Evolutionary conservation across 2,888 invertebrate species (phyloP).

Genomic region (Yponomeuta evonymella): DNA sequence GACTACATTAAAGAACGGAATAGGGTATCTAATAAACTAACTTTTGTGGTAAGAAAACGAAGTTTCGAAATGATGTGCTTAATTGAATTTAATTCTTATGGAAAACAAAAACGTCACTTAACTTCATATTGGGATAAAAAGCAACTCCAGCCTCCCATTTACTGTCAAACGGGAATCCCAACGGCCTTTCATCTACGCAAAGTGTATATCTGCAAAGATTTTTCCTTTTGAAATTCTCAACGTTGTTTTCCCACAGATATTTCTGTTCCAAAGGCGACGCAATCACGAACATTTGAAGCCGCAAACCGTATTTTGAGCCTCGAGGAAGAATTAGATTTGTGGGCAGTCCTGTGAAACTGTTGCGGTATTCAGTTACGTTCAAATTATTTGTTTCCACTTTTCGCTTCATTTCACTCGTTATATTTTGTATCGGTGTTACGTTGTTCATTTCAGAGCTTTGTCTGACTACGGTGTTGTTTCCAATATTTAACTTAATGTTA

Average conservation of each 20-base stretch:
- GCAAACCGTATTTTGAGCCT: constrained; percentile 63
- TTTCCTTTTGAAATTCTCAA: constrained; percentile 28
- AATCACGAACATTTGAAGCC: constrained; percentile 51
- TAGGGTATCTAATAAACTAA: not conserved
- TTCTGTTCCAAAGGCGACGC: constrained; percentile 32
- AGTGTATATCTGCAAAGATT: constrained; percentile 34
- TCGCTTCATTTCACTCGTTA: not conserved
- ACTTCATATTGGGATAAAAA: constrained; percentile 72
- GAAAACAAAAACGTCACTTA: constrained; percentile 71
- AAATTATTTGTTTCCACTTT: not conserved
- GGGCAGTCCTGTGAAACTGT: constrained; percentile 12
- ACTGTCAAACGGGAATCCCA: constrained; percentile 80
- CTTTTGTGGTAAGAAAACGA: not conserved
- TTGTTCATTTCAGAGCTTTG: not conserved
- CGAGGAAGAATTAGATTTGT: constrained; percentile 55
- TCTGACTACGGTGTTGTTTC: constrained; percentile 14
- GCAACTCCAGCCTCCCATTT: constrained; percentile 60
- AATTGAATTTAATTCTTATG: constrained; percentile 38
- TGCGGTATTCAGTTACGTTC: not conserved
- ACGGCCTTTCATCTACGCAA: constrained; percentile 62
- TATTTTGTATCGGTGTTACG: not conserved
- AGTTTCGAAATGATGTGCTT: not conserved
- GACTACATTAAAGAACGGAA: not conserved
- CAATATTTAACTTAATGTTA: not conserved
- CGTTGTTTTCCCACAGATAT: constrained; percentile 1